Conservation (phyloP, 2,113 vertebrate genomes). For the Atherinomorus stipes region DNA sequence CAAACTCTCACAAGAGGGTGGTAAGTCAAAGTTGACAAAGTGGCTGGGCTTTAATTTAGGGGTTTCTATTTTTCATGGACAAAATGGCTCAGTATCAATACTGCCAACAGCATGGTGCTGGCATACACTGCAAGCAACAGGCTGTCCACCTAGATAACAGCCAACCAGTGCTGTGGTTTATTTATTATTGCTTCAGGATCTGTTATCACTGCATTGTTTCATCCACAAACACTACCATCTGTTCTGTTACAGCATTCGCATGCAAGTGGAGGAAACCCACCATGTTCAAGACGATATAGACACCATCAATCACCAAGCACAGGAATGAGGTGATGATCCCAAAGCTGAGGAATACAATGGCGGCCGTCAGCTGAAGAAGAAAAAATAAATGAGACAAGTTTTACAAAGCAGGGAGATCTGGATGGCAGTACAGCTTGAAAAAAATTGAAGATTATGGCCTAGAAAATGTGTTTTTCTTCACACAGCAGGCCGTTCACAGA, state of each 20-base stretch:
- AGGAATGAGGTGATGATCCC: slow-evolving; percentile 75
- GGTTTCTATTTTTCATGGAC: slow-evolving; percentile 1
- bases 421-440: neutral
- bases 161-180: neutral
- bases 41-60: neutral
- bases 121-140: neutral
- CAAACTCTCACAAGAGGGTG: neutral
- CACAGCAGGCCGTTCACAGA: neutral
- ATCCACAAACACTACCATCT: neutral
- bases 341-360: slow-evolving; percentile 80
- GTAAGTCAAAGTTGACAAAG: neutral
- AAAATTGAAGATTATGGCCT: neutral
- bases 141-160: neutral
- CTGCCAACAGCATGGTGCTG: neutral
- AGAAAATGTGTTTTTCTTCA: neutral
- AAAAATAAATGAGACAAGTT: neutral
- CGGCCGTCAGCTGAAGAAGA: slow-evolving; percentile 69
- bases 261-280: slow-evolving; percentile 55
- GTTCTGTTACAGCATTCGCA: neutral
- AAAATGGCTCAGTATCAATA: neutral
- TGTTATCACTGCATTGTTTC: neutral
- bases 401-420: neutral
- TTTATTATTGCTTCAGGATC: neutral
- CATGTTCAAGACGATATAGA: slow-evolving; percentile 72
- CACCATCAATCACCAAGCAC: slow-evolving; percentile 78